phyloP scores from a whole-genome alignment of 2,888 invertebrate species.

The Microctonus brassicae region DNA sequence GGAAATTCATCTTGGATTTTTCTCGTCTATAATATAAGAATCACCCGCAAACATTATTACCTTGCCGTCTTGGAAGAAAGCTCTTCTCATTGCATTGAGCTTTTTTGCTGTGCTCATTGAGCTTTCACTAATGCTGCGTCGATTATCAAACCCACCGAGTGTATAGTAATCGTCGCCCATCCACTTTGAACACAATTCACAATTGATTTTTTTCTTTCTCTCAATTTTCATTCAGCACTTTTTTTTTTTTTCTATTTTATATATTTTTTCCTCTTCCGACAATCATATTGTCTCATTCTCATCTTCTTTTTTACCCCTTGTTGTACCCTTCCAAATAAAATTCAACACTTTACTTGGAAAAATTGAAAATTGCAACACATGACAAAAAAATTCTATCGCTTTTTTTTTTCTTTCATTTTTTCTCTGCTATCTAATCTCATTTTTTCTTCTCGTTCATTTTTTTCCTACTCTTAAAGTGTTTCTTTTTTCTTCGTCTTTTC shows the following conservation, averaged over 20 bases:
- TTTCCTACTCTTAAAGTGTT: not conserved
- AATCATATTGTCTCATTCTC: conserved; percentile 3
- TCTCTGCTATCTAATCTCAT: too few relatives aligned
- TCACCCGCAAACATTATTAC: conserved; percentile 48
- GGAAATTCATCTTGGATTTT: not conserved
- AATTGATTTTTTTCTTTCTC: not conserved
- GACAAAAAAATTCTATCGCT: not conserved
- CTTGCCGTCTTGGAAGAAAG: not conserved
- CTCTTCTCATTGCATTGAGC: not conserved
- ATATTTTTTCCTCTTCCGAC: not conserved
- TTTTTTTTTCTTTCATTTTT: conserved; percentile 11
- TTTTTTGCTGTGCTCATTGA: not conserved
- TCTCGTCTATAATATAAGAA: not conserved
- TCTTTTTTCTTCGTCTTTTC: not conserved
- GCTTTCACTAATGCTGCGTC: not conserved
- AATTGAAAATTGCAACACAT: conserved; percentile 18
- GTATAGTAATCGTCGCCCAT: not conserved
- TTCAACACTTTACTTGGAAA: conserved; percentile 10
- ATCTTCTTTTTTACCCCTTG: not conserved
- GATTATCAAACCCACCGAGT: not conserved
- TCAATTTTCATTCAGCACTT: not conserved
- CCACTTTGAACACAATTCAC: conserved; percentile 1
- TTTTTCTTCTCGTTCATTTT: not conserved
- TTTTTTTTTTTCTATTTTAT: not conserved
- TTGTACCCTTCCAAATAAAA: not conserved